These are phyloP conservation scores for Pseudococcus viburni DNA, from an alignment of 2,888 invertebrate genomes.

Conservation along the genomic window DNA sequence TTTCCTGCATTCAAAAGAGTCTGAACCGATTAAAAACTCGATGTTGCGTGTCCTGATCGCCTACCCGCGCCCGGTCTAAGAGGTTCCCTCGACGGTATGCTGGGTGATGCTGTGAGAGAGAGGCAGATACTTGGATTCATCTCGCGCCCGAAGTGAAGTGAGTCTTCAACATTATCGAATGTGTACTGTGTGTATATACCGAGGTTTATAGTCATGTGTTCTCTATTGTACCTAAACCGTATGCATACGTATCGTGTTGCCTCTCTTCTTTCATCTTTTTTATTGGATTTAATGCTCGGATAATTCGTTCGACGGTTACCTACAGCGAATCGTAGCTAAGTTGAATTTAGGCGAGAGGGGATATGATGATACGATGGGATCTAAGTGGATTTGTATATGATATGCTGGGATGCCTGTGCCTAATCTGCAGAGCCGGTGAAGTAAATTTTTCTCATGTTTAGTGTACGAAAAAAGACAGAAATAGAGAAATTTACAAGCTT, in stretches of 20 bases:
- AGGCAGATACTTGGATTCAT: neutral
- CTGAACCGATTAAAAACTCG: constrained; percentile 62
- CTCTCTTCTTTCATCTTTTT: constrained; percentile 30
- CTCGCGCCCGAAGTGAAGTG: constrained; percentile 24
- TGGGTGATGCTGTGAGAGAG: neutral
- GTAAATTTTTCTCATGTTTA: too few relatives aligned
- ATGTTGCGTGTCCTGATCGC: constrained; percentile 34
- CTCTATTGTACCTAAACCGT: neutral
- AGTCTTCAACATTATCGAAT: constrained; percentile 59
- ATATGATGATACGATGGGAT: neutral
- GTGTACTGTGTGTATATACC: neutral
- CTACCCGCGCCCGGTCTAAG: neutral
- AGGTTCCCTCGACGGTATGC: neutral
- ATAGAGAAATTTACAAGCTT: too few relatives aligned
- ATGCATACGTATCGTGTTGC: constrained; percentile 35
- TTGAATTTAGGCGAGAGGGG: neutral
- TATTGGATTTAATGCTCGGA: constrained; percentile 50
- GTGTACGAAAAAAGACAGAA: too few relatives aligned
- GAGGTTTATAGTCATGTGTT: neutral
- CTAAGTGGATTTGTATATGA: constrained; percentile 16
- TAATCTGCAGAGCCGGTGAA: too few relatives aligned
- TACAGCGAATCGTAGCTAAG: constrained; percentile 8
- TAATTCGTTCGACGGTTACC: constrained; percentile 27
- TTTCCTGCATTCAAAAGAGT: constrained; percentile 55
- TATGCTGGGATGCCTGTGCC: neutral